These are phyloP conservation scores for Cyprinodon tularosa DNA, from an alignment of 2,113 vertebrate species.

Conservation along the genomic window DNA sequence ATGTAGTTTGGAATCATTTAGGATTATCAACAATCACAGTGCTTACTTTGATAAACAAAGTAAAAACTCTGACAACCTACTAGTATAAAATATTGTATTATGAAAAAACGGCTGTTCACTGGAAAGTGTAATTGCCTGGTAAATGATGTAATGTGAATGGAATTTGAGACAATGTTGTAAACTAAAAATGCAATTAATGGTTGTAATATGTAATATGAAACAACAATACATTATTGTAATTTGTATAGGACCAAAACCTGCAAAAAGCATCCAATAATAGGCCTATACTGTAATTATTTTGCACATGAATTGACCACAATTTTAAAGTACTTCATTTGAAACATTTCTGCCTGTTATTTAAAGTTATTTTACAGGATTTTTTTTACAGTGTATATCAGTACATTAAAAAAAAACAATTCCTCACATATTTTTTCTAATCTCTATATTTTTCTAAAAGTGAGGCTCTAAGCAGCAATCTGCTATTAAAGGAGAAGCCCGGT, in stretches of 20 bases:
- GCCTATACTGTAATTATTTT: neutral
- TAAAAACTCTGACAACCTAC: too few species aligned
- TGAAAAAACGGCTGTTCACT: neutral
- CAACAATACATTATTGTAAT: neutral
- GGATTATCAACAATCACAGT: too few species aligned
- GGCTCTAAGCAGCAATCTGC: too few species aligned
- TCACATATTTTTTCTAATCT: too few species aligned
- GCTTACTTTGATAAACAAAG: too few species aligned
- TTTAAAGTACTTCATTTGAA: neutral
- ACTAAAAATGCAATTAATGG: neutral
- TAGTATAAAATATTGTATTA: too few species aligned
- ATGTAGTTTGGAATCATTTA: too few species aligned
- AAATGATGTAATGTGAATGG: neutral
- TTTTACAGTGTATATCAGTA: too few species aligned
- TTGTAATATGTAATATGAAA: neutral
- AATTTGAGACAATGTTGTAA: neutral
- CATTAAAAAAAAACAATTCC: too few species aligned
- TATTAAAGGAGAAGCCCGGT: too few species aligned
- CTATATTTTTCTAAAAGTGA: too few species aligned
- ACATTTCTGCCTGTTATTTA: neutral
- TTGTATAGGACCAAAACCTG: neutral
- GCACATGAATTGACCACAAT: neutral
- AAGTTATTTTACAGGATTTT: neutral
- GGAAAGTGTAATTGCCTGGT: neutral
- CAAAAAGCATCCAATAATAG: neutral